phyloP scores from a whole-genome alignment of 1,140 invertebrate species.

The Drosophila pectinifera region DNA sequence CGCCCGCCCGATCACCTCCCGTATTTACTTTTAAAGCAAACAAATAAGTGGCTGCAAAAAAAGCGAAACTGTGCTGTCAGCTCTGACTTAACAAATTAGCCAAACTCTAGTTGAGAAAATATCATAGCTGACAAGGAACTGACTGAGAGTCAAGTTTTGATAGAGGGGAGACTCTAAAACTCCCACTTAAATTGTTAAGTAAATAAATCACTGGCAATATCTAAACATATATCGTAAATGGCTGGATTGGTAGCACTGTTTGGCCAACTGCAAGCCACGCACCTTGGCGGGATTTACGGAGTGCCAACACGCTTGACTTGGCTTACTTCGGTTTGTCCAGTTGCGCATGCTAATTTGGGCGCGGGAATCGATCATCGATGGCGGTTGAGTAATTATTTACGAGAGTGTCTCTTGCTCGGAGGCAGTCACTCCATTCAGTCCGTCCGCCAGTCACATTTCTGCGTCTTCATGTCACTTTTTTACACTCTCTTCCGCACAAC shows the following conservation, averaged over 20 bases:
- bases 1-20: constrained; percentile 55
- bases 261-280: constrained; percentile 39
- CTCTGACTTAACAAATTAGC: background rate
- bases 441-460: constrained; percentile 46
- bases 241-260: constrained; percentile 6
- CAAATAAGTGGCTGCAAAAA: constrained; percentile 19
- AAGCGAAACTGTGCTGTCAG: background rate
- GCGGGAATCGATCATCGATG: constrained; percentile 64
- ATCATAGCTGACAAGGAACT: background rate
- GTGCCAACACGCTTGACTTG: constrained; percentile 22
- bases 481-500: constrained; percentile 25
- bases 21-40: constrained; percentile 67
- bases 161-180: accelerated
- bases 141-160: background rate
- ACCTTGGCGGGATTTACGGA: constrained; percentile 34
- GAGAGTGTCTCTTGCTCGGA: constrained; percentile 55
- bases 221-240: too few species aligned
- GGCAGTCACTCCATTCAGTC: constrained; percentile 35
- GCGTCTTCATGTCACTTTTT: constrained; percentile 18
- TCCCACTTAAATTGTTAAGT: accelerated
- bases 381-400: constrained; percentile 59
- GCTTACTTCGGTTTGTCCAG: constrained; percentile 40
- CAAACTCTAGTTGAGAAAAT: background rate
- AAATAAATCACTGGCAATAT: too few species aligned
- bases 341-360: constrained; percentile 75